Evolutionary conservation across 2,113 vertebrate genomes (phyloP).

Genomic region (Odobenus rosmarus): DNA sequence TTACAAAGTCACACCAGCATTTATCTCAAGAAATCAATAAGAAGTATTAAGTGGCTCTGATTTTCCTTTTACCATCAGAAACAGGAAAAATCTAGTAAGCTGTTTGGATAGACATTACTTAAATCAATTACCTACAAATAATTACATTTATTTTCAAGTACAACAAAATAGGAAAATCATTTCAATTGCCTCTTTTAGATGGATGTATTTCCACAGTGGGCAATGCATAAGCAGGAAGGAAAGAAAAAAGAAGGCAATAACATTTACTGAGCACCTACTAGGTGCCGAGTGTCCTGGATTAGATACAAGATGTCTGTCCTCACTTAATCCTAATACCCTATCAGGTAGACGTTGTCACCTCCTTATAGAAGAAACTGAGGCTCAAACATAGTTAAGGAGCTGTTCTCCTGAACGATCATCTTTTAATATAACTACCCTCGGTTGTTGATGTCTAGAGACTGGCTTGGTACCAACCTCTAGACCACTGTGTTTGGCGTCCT

Average conservation of each 20-base stretch:
- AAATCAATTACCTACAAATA: slow-evolving; percentile 70
- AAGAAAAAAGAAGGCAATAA: neutral
- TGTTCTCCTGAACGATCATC: neutral
- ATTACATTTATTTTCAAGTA: slow-evolving; percentile 70
- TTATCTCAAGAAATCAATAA: slow-evolving; percentile 72
- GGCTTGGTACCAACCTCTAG: neutral
- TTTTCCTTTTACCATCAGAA: slow-evolving; percentile 58
- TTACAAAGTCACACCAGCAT: slow-evolving; percentile 63
- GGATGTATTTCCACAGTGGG: neutral
- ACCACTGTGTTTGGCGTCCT: neutral
- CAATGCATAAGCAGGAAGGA: neutral
- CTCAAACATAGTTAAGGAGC: neutral
- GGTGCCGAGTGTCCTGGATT: neutral
- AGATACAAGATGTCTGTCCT: neutral
- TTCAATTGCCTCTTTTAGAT: slow-evolving; percentile 51
- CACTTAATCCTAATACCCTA: neutral
- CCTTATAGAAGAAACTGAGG: neutral
- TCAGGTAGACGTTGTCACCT: neutral
- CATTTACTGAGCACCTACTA: neutral
- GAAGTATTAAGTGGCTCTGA: slow-evolving; percentile 71
- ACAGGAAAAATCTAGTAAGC: slow-evolving; percentile 60
- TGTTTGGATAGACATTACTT: slow-evolving; percentile 66
- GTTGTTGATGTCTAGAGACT: neutral
- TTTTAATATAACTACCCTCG: neutral
- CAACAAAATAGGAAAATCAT: slow-evolving; percentile 69